Evolutionary conservation across 1,140 invertebrate genomes (phyloP), one percentile per base, ranked within the genome.

Genomic region (Micrasema longulum): DNA sequence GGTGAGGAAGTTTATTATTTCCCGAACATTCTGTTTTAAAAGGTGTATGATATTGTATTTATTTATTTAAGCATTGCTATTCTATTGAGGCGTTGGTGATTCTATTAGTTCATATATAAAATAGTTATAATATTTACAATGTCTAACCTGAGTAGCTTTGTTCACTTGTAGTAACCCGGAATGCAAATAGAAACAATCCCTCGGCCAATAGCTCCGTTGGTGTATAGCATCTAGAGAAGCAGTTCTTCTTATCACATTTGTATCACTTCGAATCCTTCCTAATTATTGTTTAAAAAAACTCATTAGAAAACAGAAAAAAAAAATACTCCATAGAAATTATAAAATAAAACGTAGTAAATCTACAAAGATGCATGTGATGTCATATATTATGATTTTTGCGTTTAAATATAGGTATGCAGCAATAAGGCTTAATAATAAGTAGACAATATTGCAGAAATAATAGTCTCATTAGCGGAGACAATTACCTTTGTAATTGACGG

Each of bases 211-310:
- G 76, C 90, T 91, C 79, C 90, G 89, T 64, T 93, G 84, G 80
- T 93, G 92, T 72, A 93, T 89, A 14, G 91, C 91, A 78, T 93
- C 92, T 74, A 93, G 80, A 11, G 91, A 93, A 52, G 91, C 91
- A 74, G 91, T 92, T 64, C 91, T 86, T 77, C 91, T 83, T 75
- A 93, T 92, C 20, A 85, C 87, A 86, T 83, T 88, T 77, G 81
- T 80, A 79, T 81, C 82, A 80, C 87, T 88, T 80, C 88, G 86
- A 77, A 87, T 89, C 86, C 90, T 90, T 63, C 86, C 89, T 90
- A 77, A 31, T 55, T 14, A 31, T 7, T 7, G 7, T 31, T 12
- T n/a, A 16, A 47, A 47, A 47, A n/a, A 16, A 47, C 43, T 45
- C 14, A 31, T 31, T 45, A 45, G 11, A 45, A 45, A 45, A 5